Conservation (phyloP, 2,888 invertebrate species). For the Willowsia nigromaculata region DNA sequence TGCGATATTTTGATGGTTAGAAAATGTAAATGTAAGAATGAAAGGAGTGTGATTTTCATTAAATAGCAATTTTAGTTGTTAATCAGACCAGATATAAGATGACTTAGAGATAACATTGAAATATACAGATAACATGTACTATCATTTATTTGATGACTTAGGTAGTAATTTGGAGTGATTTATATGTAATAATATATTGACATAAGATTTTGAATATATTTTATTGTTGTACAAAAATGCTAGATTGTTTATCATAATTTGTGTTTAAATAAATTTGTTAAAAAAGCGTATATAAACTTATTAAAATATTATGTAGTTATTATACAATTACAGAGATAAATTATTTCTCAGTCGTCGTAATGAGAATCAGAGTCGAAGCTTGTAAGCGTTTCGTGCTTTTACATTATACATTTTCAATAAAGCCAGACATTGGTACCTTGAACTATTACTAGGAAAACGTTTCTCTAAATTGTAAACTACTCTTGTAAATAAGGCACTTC, state of each 20-base stretch:
- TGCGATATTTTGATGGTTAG: too few species aligned
- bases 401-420: background rate
- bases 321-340: background rate
- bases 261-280: constrained; percentile 54
- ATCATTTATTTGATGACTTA: constrained; percentile 33
- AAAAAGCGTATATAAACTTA: constrained; percentile 46
- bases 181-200: background rate
- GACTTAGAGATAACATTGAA: background rate
- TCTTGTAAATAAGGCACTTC: constrained; percentile 38
- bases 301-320: background rate
- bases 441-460: background rate
- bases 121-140: background rate
- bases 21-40: too few species aligned
- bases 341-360: constrained; percentile 55
- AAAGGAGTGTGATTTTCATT: too few species aligned
- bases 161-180: constrained; percentile 1
- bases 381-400: constrained; percentile 65
- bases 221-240: constrained; percentile 58
- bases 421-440: constrained; percentile 27
- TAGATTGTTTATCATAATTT: constrained; percentile 29
- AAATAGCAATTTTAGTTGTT: too few species aligned
- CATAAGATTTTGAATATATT: background rate
- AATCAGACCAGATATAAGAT: too few species aligned
- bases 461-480: constrained; percentile 33
- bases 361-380: constrained; percentile 63